Base-by-base conservation (phyloP, 1,140 invertebrate genomes). In the Hormaphis cornu region DNA sequence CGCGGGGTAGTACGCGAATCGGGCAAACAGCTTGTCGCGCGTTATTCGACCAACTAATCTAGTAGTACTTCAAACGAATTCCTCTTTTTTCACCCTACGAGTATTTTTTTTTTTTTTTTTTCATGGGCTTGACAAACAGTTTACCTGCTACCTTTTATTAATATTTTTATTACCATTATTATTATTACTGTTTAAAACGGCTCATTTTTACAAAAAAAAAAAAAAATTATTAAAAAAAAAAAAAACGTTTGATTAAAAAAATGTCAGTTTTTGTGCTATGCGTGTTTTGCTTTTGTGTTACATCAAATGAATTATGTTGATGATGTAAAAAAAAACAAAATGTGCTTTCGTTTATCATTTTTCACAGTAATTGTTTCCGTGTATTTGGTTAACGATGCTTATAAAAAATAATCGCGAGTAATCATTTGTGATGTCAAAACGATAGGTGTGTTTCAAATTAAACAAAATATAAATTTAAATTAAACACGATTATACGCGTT, bases 41-140 rank as follows among this genome's bases (percentile, higher is more conserved):
- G 61, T 66, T 66, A 66, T 66, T 66, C 61, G 20, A 66, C 61
- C 61, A 48, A 46, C 61, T 66, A 66, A 66, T 66, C 61, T 66
- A 66, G 61, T 66, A 66, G 44, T 50, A 66, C 61, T 66, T 66
- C 61, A 66, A 66, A 66, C 61, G 61, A 66, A 66, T 66, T 66
- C 61, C 61, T 66, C 26, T 50, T 66, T 66, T 61, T 61, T 66
- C 18, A 24, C 61, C 61, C 20, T 46, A 66, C 61, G 22, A 66
- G 26, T 20, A 7, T 66, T 66, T 46, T 46, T 46, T 40, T 61
- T 40, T 40, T 40, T 40, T 40, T 40, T 40, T 44, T 26, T 63
- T 28, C 24, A 66, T 66, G 44, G 35, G 44, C 50, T 66, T 66
- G 61, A 66, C 61, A 66, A 66, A 66, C 61, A 66, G 50, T 66